Conservation (phyloP, 2,113 vertebrate genomes). For the Equus quagga region DNA sequence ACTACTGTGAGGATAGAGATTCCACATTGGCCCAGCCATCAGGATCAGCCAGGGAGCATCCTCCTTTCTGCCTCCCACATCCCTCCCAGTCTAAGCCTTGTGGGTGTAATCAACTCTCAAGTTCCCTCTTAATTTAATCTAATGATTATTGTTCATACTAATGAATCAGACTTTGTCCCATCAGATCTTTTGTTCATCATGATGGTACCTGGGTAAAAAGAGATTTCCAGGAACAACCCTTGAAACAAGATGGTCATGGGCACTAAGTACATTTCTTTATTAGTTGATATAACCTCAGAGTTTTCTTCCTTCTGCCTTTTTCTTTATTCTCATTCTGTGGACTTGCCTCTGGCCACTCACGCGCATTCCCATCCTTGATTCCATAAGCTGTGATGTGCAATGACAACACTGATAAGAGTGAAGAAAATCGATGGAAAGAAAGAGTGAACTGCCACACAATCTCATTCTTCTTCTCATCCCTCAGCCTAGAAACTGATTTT, state of each 20-base stretch:
- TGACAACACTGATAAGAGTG: too few relatives aligned
- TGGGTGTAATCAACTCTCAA: neutral
- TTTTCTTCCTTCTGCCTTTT: neutral
- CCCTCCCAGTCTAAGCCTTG: too few relatives aligned
- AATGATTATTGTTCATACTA: neutral
- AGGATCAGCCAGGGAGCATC: neutral
- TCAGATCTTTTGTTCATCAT: neutral
- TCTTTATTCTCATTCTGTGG: neutral
- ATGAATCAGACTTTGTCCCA: neutral
- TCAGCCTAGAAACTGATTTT: neutral
- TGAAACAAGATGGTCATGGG: too few relatives aligned
- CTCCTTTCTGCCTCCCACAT: neutral
- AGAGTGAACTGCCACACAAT: rapidly evolving
- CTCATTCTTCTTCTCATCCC: neutral
- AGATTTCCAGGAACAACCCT: neutral
- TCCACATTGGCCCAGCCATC: neutral
- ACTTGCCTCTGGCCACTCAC: neutral
- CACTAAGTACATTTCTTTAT: neutral
- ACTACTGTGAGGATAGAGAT: neutral
- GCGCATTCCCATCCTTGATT: neutral
- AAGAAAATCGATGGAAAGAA: neutral
- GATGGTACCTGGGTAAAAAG: neutral
- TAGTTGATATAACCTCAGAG: neutral
- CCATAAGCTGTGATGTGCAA: neutral
- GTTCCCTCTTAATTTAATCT: neutral